Conservation (phyloP, 2,888 invertebrate species). For the Drosophila eohydei region DNA sequence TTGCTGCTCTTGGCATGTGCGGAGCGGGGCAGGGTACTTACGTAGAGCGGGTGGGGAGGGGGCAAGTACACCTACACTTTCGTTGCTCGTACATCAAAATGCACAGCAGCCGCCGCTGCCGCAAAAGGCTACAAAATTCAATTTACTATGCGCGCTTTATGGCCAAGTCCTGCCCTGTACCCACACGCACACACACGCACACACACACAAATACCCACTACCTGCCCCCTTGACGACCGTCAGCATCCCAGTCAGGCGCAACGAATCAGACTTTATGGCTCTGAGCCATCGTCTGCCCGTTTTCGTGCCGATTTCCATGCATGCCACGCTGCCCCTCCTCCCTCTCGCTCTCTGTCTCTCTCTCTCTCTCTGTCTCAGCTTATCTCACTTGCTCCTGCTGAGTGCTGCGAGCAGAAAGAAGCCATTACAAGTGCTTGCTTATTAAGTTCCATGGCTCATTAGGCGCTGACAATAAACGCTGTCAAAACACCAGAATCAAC, state of each 20-base stretch:
- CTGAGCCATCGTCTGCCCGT: conserved; percentile 34
- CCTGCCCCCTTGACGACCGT: conserved; percentile 9
- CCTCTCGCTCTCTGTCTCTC: conserved; percentile 4
- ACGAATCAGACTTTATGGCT: conserved; percentile 64
- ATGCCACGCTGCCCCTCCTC: conserved; percentile 32
- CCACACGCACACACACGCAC: neutral
- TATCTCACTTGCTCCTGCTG: neutral
- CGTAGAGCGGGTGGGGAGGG: neutral
- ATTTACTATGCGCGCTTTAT: conserved; percentile 79
- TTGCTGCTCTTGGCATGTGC: conserved; percentile 30
- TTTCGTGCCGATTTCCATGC: conserved; percentile 54
- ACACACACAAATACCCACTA: neutral
- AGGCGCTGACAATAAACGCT: conserved; percentile 76
- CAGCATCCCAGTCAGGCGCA: conserved; percentile 48
- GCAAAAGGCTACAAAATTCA: conserved; percentile 79
- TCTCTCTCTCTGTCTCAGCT: neutral
- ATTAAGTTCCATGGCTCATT: conserved; percentile 79
- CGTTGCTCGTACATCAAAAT: conserved; percentile 58
- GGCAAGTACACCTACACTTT: conserved; percentile 37
- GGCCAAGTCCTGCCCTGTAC: conserved; percentile 56
- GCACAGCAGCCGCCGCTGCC: conserved; percentile 51
- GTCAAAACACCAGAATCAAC: conserved; percentile 57
- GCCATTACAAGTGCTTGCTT: conserved; percentile 79
- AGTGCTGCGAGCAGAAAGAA: conserved; percentile 45
- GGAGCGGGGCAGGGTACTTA: neutral